Conservation (phyloP, 2,797 vertebrate genomes). For the Chelon auratus region DNA sequence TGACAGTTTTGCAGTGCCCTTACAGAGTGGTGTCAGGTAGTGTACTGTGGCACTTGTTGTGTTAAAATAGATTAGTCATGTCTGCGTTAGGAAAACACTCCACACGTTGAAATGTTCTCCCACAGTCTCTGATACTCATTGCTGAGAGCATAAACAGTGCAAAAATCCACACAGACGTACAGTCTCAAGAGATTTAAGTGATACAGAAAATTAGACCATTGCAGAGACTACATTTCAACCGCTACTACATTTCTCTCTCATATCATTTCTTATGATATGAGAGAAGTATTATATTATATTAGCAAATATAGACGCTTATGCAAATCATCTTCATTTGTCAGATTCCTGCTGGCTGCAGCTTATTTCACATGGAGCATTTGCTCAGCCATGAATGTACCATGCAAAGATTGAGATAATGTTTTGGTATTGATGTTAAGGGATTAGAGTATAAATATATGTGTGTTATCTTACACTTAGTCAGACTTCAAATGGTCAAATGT, state of each 20-base stretch:
- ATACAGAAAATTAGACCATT: conserved; percentile 6
- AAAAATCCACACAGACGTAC: not conserved
- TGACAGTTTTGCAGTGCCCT: conserved; percentile 37
- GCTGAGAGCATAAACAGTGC: conserved; percentile 12
- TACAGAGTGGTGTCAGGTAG: conserved; percentile 31
- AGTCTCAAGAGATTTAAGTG: conserved; percentile 2
- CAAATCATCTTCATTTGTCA: conserved; percentile 32
- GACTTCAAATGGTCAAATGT: not conserved
- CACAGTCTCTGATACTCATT: conserved; percentile 28
- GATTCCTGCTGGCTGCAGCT: conserved; percentile 32
- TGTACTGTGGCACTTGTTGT: conserved; percentile 41
- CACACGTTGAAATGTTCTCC: conserved; percentile 46
- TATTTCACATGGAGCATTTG: conserved; percentile 32
- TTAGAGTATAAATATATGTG: not conserved
- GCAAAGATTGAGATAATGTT: conserved; percentile 9
- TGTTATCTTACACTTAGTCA: not conserved
- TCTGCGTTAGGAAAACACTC: conserved; percentile 63
- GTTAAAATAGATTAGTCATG: conserved; percentile 62
- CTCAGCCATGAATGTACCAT: conserved; percentile 2
- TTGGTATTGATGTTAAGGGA: not conserved
- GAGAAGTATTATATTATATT: too few species aligned
- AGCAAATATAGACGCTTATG: conserved; percentile 4
- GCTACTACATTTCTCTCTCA: not conserved
- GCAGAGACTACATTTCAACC: not conserved
- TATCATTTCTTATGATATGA: not conserved